Base-by-base conservation (phyloP, 1,140 invertebrate genomes). In the Heliconius melpomene region DNA sequence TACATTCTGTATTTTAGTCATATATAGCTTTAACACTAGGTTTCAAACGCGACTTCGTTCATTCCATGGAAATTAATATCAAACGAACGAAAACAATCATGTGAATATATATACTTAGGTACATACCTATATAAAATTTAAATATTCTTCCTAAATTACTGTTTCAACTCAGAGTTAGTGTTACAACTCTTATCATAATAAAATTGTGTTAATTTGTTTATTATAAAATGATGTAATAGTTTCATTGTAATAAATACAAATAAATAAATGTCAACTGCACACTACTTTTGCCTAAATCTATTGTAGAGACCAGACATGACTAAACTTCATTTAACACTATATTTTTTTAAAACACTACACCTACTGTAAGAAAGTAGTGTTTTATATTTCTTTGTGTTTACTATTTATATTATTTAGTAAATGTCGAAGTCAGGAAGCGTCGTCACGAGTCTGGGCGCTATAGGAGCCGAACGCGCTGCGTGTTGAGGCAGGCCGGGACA, bases 401-500 rank as follows among this genome's bases (percentile, higher is more conserved):
- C 70, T 83, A 79, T 81, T 83, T 74, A 78, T 84, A 79, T 82
- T 79, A 79, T 78, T 79, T 77, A 11, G 80, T 81, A 72, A 75
- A 75, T 72, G 78, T 75, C 75, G 79, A 70, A 78, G 79, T 78
- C 88, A 91, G 88, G 87, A 91, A 90, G 82, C 85, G 81, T 83
- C 85, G 86, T 89, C 84, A 88, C 87, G 86, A 82, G 81, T 78
- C 70, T 76, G 74, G 75, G 80, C 87, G 82, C 85, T 81, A 86
- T 81, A 80, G 77, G 73, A 79, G 83, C 84, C 75, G 84, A 92
- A 91, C 87, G 86, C 87, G 87, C 86, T 36, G 84, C 85, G 66
- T 90, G 90, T 94, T 94, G 92, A 93, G 92, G 91, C 91, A 94
- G 92, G 92, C 88, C 87, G 76, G 84, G 80, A 80, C 77, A 82